Evolutionary conservation across 2,113 vertebrate species (phyloP), one percentile per base, ranked within the genome.

Genomic region (Clarias magur): DNA sequence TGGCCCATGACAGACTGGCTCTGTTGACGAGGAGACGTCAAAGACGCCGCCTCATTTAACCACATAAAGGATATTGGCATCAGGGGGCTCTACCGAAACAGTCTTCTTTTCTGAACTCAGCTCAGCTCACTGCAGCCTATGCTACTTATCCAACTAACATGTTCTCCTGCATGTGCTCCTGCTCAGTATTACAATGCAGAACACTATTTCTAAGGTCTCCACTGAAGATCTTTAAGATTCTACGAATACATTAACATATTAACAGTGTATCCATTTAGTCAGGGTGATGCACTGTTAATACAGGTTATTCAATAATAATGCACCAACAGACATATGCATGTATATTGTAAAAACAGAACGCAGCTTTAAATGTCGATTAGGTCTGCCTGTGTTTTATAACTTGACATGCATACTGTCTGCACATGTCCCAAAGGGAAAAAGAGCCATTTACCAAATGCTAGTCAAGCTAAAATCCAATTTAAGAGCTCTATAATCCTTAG

Each of bases 401-500:
- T 80, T 84, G 30, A 81, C 42, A 81, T 27, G 57, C 59, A 68
- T 84, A 81, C 60, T 21, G 23, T 75, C 80, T 86, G 59, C 80
- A 48, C 34, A 72, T 83, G 42, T 75, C 87, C 48, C 42, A 34
- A 84, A 16, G 85, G 84, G 48, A 42, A 78, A 81, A 87, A 54
- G n/a, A 65, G 76, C 42, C 88, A 73, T 88, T 89, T 88, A 86
- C 16, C 86, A 86, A 83, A 88, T 83, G 89, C 84, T 82, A 86
- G 68, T 90, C 84, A 88, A 68, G 81, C 81, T 27, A 76, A 87
- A 86, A 88, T 86, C 81, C 79, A 88, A 86, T 84, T 68, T 62
- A 63, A 73, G 53, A 82, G 60, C 60, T 62, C 54, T 5, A 54
- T 75, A 59, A 88, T 88, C 67, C 60, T n/a, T 75, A 88, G 73